Evolutionary conservation across 2,888 invertebrate genomes (phyloP), one percentile per base, ranked within the genome.

Genomic region (Catocala fraxini): DNA sequence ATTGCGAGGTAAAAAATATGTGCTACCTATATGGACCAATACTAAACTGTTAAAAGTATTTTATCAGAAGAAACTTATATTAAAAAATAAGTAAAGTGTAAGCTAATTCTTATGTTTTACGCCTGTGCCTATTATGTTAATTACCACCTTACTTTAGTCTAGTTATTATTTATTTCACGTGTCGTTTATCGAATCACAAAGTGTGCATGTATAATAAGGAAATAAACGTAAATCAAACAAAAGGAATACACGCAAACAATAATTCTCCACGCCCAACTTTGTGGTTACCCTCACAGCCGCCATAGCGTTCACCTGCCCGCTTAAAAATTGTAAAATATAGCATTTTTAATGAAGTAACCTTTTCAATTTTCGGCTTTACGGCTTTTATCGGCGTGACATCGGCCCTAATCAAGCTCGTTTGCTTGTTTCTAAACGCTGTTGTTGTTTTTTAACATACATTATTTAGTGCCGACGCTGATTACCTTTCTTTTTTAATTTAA

Each of bases 361-460:
- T 93, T 93, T 93, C 93, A 94, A 93, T 94, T 94, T 93, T 91
- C 90, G 89, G 85, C 85, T 90, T 88, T 92, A 90, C 82, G 84
- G 83, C 85, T 83, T 89, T 90, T 93, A 94, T 94, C 94, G 91
- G 94, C 92, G 94, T 90, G 91, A 93, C 93, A 94, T 94, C 94
- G 87, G 85, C 80, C 87, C 86, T 92, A 91, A 94, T 93, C 92
- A 90, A 84, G 86, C 86, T 83, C 85, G 83, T 87, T 89, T 85
- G 82, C 84, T 87, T 87, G 85, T 88, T 85, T 84, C 83, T 78
- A 75, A 78, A 68, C 63, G 73, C 74, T 82, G 81, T 80, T 85
- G 78, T 83, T 79, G 75, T 76, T 80, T 83, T 80, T 82, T 80
- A 75, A 69, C 65, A 66, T 69, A 62, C 77, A 85, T 86, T 84